Evolutionary conservation across 1,140 invertebrate genomes (phyloP).

Genomic region (Scaptodrosophila lebanonensis): DNA sequence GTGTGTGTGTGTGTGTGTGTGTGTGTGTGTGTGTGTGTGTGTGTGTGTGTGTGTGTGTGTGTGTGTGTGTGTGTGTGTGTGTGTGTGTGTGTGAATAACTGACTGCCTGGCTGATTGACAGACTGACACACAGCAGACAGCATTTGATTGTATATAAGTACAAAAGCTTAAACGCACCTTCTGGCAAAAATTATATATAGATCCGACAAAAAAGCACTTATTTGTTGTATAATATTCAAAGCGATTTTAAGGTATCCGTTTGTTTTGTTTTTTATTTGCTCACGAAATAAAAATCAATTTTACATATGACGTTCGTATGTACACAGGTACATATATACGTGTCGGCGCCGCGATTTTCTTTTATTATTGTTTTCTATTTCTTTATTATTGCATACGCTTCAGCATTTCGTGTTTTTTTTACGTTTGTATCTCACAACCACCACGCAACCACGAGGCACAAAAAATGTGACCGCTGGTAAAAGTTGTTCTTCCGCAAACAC

Average conservation of each 20-base stretch:
- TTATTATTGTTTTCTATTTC: slow-evolving; percentile 39
- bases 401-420: slow-evolving; percentile 23
- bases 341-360: slow-evolving; percentile 39
- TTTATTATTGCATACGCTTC: slow-evolving; percentile 31
- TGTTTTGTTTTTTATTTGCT: slow-evolving; percentile 26
- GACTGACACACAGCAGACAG: slow-evolving; percentile 9
- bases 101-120: neutral
- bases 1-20: no score
- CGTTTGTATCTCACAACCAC: slow-evolving; percentile 11
- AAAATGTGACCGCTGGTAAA: neutral
- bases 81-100: no score
- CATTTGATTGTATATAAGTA: neutral
- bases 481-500: slow-evolving; percentile 25
- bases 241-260: slow-evolving; percentile 28
- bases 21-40: no score
- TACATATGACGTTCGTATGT: slow-evolving; percentile 21
- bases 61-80: no score
- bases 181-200: slow-evolving; percentile 11
- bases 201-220: no score
- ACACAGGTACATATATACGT: slow-evolving; percentile 21
- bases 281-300: slow-evolving; percentile 69
- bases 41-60: no score
- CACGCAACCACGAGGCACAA: slow-evolving; percentile 15
- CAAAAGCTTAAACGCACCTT: neutral
- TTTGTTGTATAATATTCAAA: slow-evolving; percentile 25